Conservation (phyloP, 1,140 invertebrate genomes). For the Aphelenchoides besseyi region DNA sequence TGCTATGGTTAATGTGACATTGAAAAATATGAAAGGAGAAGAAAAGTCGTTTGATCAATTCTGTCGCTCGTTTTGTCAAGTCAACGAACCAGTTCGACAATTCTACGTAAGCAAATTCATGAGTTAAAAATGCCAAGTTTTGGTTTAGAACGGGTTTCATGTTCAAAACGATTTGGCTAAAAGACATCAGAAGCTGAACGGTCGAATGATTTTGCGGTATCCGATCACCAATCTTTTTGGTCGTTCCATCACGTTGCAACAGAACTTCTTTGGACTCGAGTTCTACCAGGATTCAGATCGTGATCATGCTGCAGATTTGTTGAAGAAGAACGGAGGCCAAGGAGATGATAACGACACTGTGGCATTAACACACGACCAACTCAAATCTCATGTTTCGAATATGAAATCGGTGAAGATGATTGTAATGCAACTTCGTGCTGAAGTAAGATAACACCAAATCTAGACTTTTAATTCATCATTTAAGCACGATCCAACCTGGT, state of each 20-base stretch:
- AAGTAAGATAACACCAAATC: slow-evolving; percentile 11
- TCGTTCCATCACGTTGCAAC: slow-evolving; percentile 48
- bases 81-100: slow-evolving; percentile 57
- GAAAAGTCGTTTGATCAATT: slow-evolving; percentile 48
- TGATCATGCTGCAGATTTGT: background rate
- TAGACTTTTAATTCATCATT: background rate
- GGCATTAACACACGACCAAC: slow-evolving; percentile 8
- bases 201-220: slow-evolving; percentile 49
- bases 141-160: slow-evolving; percentile 52
- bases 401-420: slow-evolving; percentile 59
- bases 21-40: slow-evolving; percentile 38
- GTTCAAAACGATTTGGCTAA: slow-evolving; percentile 43
- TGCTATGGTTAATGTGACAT: slow-evolving; percentile 48
- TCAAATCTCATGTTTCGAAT: slow-evolving; percentile 44
- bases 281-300: slow-evolving; percentile 33
- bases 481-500: slow-evolving; percentile 52
- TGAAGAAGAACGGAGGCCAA: background rate
- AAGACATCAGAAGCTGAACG: slow-evolving; percentile 38
- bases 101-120: slow-evolving; percentile 37
- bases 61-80: slow-evolving; percentile 52
- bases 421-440: slow-evolving; percentile 57
- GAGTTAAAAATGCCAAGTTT: background rate
- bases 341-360: slow-evolving; percentile 14
- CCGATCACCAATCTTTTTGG: slow-evolving; percentile 53
- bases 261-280: slow-evolving; percentile 60